Evolutionary conservation across 1,140 invertebrate genomes (phyloP).

Genomic region (Lepidurus apus): DNA sequence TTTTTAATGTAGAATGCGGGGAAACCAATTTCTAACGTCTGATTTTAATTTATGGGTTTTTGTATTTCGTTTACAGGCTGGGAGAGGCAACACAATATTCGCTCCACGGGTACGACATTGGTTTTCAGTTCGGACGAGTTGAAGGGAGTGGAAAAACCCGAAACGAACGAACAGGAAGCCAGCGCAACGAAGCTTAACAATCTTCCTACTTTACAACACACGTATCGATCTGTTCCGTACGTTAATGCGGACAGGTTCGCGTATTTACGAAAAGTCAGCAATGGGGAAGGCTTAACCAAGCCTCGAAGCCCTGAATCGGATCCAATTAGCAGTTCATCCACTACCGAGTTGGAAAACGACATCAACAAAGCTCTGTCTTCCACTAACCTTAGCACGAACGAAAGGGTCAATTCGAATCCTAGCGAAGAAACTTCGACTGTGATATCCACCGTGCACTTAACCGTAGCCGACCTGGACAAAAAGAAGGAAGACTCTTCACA

Average conservation of each 20-base stretch:
- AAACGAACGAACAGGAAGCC: neutral
- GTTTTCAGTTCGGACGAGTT: conserved; percentile 44
- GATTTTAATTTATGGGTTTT: conserved; percentile 15
- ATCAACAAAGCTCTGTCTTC: neutral
- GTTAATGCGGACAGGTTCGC: conserved; percentile 30
- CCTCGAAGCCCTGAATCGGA: conserved; percentile 20
- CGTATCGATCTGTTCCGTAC: conserved; percentile 31
- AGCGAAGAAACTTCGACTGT: conserved; percentile 26
- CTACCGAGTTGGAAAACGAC: conserved; percentile 3
- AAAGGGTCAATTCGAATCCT: conserved; percentile 1
- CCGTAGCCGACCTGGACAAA: conserved; percentile 38
- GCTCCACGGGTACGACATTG: conserved; percentile 43
- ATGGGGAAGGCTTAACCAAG: conserved; percentile 19
- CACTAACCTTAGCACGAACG: neutral
- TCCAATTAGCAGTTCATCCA: conserved; percentile 29
- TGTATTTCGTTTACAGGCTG: conserved; percentile 38
- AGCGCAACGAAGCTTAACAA: neutral
- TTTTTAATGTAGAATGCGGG: neutral
- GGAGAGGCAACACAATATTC: conserved; percentile 43
- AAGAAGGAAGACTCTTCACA: conserved; percentile 38
- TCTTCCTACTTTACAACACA: conserved; percentile 28
- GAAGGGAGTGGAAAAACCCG: conserved; percentile 37
- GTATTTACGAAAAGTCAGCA: conserved; percentile 31
- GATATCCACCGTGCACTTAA: conserved; percentile 37
- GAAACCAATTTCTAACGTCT: conserved; percentile 21